Evolutionary conservation across 2,888 invertebrate species (phyloP).

Genomic region (Drepana falcataria): DNA sequence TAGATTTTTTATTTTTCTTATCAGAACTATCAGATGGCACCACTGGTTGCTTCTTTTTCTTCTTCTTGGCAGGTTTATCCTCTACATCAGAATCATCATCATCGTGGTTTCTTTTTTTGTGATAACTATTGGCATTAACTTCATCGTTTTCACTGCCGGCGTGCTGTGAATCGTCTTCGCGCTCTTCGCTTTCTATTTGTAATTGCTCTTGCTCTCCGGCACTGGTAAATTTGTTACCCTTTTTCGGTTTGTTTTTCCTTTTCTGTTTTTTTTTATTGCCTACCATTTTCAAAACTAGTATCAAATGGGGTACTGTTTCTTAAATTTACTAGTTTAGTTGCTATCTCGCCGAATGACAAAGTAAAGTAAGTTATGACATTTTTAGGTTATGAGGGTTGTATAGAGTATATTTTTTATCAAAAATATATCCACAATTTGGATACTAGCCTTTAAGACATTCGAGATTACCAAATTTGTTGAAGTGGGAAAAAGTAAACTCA

Average conservation of each 20-base stretch:
- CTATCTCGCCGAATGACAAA: no score
- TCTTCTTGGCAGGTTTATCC: constrained; percentile 47
- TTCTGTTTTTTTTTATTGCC: constrained; percentile 11
- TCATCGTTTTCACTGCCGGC: constrained; percentile 17
- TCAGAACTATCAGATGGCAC: constrained; percentile 40
- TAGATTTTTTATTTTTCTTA: constrained; percentile 77
- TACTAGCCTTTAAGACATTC: no score
- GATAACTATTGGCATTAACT: constrained; percentile 14
- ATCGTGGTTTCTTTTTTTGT: constrained; percentile 23
- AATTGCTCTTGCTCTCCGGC: neutral
- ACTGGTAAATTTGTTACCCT: constrained; percentile 8
- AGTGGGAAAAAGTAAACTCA: no score
- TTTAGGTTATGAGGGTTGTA: no score
- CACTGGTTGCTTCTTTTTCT: constrained; percentile 49
- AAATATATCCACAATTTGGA: no score
- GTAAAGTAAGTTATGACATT: no score
- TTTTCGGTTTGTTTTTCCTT: constrained; percentile 27
- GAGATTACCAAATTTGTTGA: no score
- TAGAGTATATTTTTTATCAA: no score
- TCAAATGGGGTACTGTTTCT: no score
- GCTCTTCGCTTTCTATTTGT: constrained; percentile 7
- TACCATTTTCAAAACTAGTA: neutral
- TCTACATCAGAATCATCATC: constrained; percentile 47
- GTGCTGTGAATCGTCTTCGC: constrained; percentile 11
- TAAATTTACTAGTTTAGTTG: no score